phyloP scores from a whole-genome alignment of 2,888 invertebrate genomes.

The Nezara viridula region DNA sequence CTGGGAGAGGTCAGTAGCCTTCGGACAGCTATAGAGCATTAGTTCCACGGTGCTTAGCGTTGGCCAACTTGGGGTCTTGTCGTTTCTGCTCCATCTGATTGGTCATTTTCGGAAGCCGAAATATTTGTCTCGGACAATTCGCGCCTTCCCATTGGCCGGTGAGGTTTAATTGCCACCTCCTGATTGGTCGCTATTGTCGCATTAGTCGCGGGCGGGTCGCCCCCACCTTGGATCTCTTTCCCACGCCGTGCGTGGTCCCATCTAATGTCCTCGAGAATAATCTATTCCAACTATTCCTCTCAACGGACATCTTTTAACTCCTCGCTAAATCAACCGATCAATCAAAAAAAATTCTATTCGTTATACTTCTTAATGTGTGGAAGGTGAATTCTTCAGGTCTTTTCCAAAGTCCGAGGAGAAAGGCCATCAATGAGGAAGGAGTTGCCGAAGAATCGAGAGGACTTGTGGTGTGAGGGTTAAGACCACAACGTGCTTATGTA shows the following conservation, averaged over 20 bases:
- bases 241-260: constrained; percentile 20
- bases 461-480: not conserved
- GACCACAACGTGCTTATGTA: not conserved
- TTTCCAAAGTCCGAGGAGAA: not conserved
- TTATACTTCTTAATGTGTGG: too few relatives aligned
- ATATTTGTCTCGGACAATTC: not conserved
- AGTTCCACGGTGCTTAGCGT: constrained; percentile 10
- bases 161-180: not conserved
- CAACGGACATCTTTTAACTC: too few relatives aligned
- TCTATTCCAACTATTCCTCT: not conserved
- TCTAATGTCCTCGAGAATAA: not conserved
- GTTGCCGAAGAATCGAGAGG: not conserved
- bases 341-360: too few relatives aligned
- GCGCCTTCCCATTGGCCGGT: not conserved
- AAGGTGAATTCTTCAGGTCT: not conserved
- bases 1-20: constrained; percentile 30
- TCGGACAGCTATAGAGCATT: constrained; percentile 16
- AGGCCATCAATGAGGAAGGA: not conserved
- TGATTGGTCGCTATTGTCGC: constrained; percentile 5
- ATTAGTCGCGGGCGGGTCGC: not conserved
- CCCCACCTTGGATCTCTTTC: not conserved
- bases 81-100: not conserved
- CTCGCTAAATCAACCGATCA: too few relatives aligned
- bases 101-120: not conserved
- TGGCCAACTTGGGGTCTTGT: not conserved